These are phyloP conservation scores for Pristionchus maxplancki DNA, from an alignment of 2,888 invertebrate genomes.

Conservation along the genomic window DNA sequence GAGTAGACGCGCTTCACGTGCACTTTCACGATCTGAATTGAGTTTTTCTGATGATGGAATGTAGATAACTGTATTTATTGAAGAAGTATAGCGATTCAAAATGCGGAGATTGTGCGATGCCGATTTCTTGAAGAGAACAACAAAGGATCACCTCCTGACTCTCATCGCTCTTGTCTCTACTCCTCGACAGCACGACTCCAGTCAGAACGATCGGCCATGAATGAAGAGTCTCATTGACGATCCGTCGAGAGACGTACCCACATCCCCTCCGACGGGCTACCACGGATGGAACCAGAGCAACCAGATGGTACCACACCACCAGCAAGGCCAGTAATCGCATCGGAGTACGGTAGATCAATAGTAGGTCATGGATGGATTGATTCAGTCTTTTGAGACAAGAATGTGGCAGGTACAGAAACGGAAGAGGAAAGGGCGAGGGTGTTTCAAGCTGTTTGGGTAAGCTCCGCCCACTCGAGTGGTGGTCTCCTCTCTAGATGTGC, in stretches of 20 bases:
- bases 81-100: not conserved
- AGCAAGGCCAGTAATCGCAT: conserved; percentile 21
- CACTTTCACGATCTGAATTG: not conserved
- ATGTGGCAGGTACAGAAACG: conserved; percentile 6
- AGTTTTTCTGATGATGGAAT: not conserved
- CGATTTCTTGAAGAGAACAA: not conserved
- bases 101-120: not conserved
- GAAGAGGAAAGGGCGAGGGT: not conserved
- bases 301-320: not conserved
- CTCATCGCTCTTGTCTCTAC: not conserved
- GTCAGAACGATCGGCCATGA: conserved; percentile 34
- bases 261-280: conserved; percentile 18
- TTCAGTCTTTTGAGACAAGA: not conserved
- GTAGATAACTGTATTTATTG: too few species aligned
- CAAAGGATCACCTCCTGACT: not conserved
- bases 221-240: conserved; percentile 25
- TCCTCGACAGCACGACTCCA: conserved; percentile 15
- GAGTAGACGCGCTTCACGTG: conserved; percentile 38
- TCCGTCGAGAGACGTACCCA: not conserved
- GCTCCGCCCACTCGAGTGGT: conserved; percentile 5
- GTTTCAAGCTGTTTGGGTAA: conserved; percentile 44
- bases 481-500: conserved; percentile 12
- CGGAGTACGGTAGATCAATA: conserved; percentile 34
- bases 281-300: not conserved
- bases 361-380: conserved; percentile 3